Percentiles rank a stretch among this genome's conserved stretches.
Conservation (phyloP, 1,140 invertebrate species). For the Achroia grisella region DNA sequence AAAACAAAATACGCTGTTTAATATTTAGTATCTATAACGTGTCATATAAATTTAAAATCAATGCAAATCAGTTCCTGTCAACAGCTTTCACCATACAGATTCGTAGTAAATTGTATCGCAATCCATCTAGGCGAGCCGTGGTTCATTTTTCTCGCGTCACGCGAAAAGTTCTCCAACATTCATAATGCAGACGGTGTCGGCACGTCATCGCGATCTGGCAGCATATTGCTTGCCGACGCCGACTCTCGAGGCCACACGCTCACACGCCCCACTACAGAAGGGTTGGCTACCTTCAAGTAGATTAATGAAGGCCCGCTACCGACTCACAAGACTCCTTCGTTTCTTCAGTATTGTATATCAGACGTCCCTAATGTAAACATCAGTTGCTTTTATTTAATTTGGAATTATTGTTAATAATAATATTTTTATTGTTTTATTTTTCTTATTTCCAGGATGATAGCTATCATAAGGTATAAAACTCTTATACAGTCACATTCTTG, state of each 20-base stretch:
- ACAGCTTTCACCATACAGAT: background rate
- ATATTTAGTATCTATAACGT: too few relatives aligned
- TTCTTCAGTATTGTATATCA: conserved; percentile 5
- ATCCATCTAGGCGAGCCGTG: conserved; percentile 37
- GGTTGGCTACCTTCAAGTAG: conserved; percentile 29
- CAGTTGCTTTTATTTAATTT: too few relatives aligned
- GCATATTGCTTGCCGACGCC: conserved; percentile 40
- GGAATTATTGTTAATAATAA: too few relatives aligned
- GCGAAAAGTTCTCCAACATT: conserved; percentile 54
- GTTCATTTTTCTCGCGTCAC: conserved; percentile 71
- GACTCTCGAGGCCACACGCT: conserved; percentile 3
- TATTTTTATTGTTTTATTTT: too few relatives aligned
- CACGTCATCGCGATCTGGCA: conserved; percentile 45
- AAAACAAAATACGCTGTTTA: too few relatives aligned
- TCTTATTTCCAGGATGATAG: too few relatives aligned
- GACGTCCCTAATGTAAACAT: too few relatives aligned
- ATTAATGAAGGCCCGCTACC: conserved; percentile 41
- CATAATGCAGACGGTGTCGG: conserved; percentile 65
- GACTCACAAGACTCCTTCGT: conserved; percentile 8
- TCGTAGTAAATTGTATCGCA: conserved; percentile 41
- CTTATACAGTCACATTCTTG: too few relatives aligned
- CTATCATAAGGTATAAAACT: too few relatives aligned
- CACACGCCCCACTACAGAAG: conserved; percentile 19
- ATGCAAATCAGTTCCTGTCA: background rate
- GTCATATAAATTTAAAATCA: background rate